Evolutionary conservation across 2,888 invertebrate species (phyloP), one percentile per base, ranked within the genome.

Genomic region (Isoperla grammatica): DNA sequence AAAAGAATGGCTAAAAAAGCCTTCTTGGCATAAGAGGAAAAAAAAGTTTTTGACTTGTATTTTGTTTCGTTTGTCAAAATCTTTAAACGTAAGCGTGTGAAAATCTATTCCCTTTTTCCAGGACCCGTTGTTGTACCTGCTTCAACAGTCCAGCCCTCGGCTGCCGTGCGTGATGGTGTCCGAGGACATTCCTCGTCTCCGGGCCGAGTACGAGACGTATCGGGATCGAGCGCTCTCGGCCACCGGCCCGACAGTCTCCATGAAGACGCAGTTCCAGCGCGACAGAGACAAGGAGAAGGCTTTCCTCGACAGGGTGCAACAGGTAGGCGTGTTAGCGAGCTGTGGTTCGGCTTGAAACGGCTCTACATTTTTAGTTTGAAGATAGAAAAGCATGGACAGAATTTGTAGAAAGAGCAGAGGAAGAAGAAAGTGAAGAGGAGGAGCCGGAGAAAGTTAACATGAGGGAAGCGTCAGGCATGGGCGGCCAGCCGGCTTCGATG

Each of bases 41-140:
- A n/a, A n/a, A n/a, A n/a, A n/a, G n/a, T n/a, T n/a, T 12, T 45
- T 48, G 48, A 58, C 59, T 15, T 42, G 23, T 58, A 15, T 1
- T 22, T 17, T 1, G 6, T n/a, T 23, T 50, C 55, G 11, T 23
- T 35, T 8, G 20, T 56, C n/a, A 29, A 19, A 22, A 29, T 20
- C 23, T 23, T 19, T 22, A 56, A 39, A 39, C 50, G 37, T 35
- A 22, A 35, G 17, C n/a, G 29, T 29, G 29, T 29, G 8, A 4
- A 8, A 29, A 6, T 4, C 4, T 54, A 13, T 54, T n/a, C 13
- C 3, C 12, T n/a, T n/a, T n/a, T 22, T n/a, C 6, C 48, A 63
- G 63, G 58, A 63, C 15, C 39, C 60, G 2, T 39, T 63, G 59
- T 29, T 63, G 59, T 46, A 56, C 13, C 55, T 56, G 19, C 23